A percentile compares a stretch with the other conserved stretches of the same genome.
Conservation (phyloP, 1,140 invertebrate species). For the Idris sp. region DNA sequence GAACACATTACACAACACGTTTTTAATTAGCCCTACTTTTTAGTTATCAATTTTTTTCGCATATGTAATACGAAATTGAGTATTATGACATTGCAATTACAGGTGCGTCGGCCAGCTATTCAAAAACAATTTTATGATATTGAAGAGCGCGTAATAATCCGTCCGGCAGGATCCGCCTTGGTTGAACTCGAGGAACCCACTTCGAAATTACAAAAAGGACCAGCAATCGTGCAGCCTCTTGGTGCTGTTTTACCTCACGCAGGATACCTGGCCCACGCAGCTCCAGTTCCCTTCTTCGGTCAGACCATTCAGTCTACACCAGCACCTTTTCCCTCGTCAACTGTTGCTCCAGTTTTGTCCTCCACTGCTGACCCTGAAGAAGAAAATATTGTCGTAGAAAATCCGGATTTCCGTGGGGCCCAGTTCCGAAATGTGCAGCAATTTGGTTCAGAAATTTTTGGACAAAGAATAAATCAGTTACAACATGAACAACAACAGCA, state of each 20-base stretch:
- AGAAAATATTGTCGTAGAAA: slow-evolving; percentile 72
- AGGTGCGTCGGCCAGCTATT: slow-evolving; percentile 82
- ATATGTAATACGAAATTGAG: no score
- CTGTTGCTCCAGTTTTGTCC: slow-evolving; percentile 51
- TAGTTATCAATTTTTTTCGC: no score
- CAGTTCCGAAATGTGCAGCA: slow-evolving; percentile 56
- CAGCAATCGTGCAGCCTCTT: slow-evolving; percentile 73
- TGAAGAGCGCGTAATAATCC: slow-evolving; percentile 81
- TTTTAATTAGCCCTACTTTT: no score
- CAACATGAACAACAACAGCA: slow-evolving; percentile 17
- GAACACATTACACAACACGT: no score
- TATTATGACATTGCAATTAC: slow-evolving; percentile 6
- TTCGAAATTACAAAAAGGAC: slow-evolving; percentile 80
- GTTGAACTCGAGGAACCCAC: slow-evolving; percentile 81
- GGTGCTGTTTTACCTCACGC: slow-evolving; percentile 60
- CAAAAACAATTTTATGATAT: slow-evolving; percentile 84
- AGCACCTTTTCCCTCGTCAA: slow-evolving; percentile 58
- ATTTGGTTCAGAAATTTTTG: slow-evolving; percentile 27
- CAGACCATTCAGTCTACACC: slow-evolving; percentile 41
- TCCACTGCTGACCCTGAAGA: slow-evolving; percentile 63
- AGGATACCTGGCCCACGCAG: slow-evolving; percentile 52
- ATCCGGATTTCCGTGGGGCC: slow-evolving; percentile 67
- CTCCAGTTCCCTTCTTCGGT: slow-evolving; percentile 25
- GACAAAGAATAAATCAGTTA: slow-evolving; percentile 29
- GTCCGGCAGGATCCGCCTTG: slow-evolving; percentile 82